These are phyloP conservation scores for Cichlasoma orientale DNA, from an alignment of 2,797 vertebrate genomes.

Conservation along the genomic window DNA sequence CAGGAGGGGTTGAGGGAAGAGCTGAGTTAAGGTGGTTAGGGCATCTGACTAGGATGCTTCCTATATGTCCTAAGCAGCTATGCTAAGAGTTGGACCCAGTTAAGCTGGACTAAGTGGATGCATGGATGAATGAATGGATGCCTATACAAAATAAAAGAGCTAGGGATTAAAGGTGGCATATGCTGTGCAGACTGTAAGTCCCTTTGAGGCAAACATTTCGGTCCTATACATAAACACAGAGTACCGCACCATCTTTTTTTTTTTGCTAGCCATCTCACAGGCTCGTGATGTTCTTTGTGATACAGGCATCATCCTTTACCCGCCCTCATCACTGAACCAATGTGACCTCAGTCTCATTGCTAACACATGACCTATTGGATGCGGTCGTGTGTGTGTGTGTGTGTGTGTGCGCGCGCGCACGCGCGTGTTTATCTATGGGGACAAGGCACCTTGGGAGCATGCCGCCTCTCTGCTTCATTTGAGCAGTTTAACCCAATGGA, in stretches of 20 bases:
- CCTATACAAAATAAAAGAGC: not conserved
- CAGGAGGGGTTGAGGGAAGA: not conserved
- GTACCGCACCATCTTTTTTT: not conserved
- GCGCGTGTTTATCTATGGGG: slow-evolving; percentile 17
- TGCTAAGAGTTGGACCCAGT: not conserved
- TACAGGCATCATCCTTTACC: not conserved
- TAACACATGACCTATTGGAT: slow-evolving; percentile 1
- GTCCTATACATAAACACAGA: not conserved
- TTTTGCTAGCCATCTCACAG: not conserved
- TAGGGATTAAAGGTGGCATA: not conserved
- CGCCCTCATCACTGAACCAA: not conserved
- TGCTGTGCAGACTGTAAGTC: not conserved
- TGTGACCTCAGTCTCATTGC: slow-evolving; percentile 1
- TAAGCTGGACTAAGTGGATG: not conserved
- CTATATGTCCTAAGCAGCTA: not conserved
- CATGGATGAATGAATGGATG: not conserved
- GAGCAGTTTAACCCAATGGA: slow-evolving; percentile 22
- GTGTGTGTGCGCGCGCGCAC: not conserved
- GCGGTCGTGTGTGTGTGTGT: not conserved
- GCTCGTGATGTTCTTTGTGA: slow-evolving; percentile 12
- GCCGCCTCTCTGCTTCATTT: slow-evolving; percentile 38
- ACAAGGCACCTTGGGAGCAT: slow-evolving; percentile 7
- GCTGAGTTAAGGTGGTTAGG: not conserved
- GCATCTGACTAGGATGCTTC: not conserved
- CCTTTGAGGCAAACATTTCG: not conserved